A percentile compares a stretch with the other conserved stretches of the same genome.
These are phyloP conservation scores for Mirounga angustirostris DNA, from an alignment of 2,113 vertebrate species.

Conservation along the genomic window DNA sequence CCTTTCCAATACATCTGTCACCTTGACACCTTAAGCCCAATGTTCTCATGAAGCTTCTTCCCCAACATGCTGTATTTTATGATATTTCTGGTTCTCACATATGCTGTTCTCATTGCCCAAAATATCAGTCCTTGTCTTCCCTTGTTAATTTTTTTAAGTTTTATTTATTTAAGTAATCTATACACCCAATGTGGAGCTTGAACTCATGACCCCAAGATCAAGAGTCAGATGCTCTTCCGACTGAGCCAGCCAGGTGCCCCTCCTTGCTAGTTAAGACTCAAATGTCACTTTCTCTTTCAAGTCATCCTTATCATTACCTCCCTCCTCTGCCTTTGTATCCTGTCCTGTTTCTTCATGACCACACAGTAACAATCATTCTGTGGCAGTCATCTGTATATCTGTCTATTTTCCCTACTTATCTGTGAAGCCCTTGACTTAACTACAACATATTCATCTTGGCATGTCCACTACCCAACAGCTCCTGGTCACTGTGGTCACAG, in stretches of 20 bases:
- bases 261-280: background rate
- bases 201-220: background rate
- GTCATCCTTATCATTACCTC: background rate
- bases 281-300: conserved; percentile 2
- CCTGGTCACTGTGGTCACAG: background rate
- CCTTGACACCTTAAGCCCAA: background rate
- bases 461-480: background rate
- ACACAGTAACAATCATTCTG: background rate
- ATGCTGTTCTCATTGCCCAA: background rate
- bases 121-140: background rate
- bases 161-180: background rate
- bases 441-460: background rate
- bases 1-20: background rate
- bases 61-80: background rate
- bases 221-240: background rate
- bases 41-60: background rate
- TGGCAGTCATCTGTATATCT: background rate
- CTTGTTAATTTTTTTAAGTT: background rate
- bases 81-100: background rate
- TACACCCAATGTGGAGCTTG: background rate
- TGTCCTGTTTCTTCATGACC: background rate
- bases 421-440: background rate
- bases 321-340: background rate
- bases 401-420: background rate
- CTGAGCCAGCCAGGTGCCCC: background rate